Evolutionary conservation across 2,113 vertebrate genomes (phyloP), one percentile per base, ranked within the genome.

Genomic region (Brachionichthys hirsutus): DNA sequence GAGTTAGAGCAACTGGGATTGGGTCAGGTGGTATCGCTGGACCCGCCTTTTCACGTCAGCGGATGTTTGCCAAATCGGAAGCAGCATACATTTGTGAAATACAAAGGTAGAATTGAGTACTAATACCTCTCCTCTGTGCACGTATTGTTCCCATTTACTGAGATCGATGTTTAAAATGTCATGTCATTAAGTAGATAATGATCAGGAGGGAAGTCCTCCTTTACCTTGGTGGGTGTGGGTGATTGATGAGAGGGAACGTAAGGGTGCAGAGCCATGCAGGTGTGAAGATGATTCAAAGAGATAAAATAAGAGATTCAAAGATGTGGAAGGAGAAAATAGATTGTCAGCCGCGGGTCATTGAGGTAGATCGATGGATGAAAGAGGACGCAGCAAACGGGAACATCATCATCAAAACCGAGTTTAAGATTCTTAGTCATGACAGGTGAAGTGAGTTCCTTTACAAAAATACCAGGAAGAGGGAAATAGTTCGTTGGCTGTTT

Each of bases 401-500:
- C 17, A 45, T 59, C 19, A 9, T 45, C 45, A 62, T 78, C 70
- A 72, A 77, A 67, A 46, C 57, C 36, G 17, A 59, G 54, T 46
- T 53, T 15, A 10, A 65, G 54, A 70, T 61, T 58, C 22, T 48
- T 51, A 48, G 52, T 65, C 22, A 67, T 60, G 73, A 82, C 41
- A 48, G 73, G 80, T 73, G 64, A 73, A 74, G 62, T 64, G 38
- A 76, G 22, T 44, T 57, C 30, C 22, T 38, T 48, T 70, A 38
- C n/a, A n/a, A n/a, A n/a, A n/a, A n/a, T n/a, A n/a, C n/a, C n/a
- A n/a, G n/a, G n/a, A n/a, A n/a, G 52, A 15, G 22, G 62, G 35
- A 57, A 43, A 56, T 56, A 62, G 35, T 77, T 67, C 67, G 44
- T 70, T 57, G 59, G 49, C 54, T 85, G 77, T 85, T 79, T 67